Evolutionary conservation across 1,140 invertebrate genomes (phyloP), one percentile per base, ranked within the genome.

Genomic region (Drosophila kepulauana): DNA sequence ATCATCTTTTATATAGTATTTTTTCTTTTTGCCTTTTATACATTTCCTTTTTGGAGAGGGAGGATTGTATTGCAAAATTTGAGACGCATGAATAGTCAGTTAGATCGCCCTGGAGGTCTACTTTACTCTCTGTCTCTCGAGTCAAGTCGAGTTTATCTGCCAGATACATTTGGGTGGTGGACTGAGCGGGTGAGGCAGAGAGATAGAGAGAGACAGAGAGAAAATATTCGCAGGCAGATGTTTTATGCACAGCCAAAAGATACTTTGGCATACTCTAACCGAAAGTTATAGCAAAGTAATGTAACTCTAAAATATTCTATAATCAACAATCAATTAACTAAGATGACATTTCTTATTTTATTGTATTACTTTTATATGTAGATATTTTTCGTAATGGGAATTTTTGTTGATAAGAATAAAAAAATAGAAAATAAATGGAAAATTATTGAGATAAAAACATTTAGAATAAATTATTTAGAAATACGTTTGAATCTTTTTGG

Each of bases 61-160:
- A 8, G 51, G 81, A 68, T 74, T 86, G 70, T 87, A 72, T 87
- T 82, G 82, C 78, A 88, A 87, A 80, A 80, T 86, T 87, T 82
- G 64, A 87, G 79, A 87, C 82, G 82, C 82, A 87, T 86, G 82
- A 86, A 87, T 87, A 87, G 82, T 82, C 79, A 87, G 75, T 74
- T 54, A 79, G 76, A 87, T 82, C 65, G 79, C 68, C 73, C 66
- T 57, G 66, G 75, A 76, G 78, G 74, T 16, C 7, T 25, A 6
- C 3, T 33, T 1, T 30, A 10, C 35, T 38, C 35, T 38, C 35
- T 33, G 6, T 15, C 6, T 49, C 28, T 62, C n/a, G 49, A 10
- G 61, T 13, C 56, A 59, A 56, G 45, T 75, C 35, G 49, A 68
- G 82, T 81, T 86, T 86, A 86, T 86, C 82, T 81, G 61, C 52